A percentile compares a stretch with the other conserved stretches of the same genome.
Conservation (phyloP, 2,113 vertebrate species). For the Rousettus leschenaultii region DNA sequence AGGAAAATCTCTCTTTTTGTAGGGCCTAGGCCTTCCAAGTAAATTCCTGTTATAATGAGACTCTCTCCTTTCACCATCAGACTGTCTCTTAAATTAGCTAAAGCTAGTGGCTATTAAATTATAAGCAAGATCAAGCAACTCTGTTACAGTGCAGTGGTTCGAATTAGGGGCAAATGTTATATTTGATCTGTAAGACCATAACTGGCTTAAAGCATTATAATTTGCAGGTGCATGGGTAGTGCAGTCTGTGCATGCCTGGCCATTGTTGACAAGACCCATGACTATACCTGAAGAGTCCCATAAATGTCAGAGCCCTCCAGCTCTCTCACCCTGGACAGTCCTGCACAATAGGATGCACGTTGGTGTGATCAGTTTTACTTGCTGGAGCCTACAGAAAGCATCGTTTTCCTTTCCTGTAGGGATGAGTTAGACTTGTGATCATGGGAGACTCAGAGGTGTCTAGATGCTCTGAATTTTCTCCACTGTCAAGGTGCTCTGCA, state of each 20-base stretch:
- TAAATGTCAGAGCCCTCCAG: not conserved
- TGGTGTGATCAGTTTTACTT: not conserved
- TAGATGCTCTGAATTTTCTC: not conserved
- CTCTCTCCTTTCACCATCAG: not conserved
- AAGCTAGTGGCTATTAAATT: not conserved
- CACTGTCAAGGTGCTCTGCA: not conserved
- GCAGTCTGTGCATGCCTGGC: not conserved
- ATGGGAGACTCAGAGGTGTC: not conserved
- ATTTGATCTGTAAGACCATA: not conserved
- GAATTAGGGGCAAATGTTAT: not conserved
- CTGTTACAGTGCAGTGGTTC: not conserved
- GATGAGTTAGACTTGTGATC: not conserved
- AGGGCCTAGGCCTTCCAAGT: not conserved
- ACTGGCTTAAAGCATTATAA: not conserved
- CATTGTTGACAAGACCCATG: not conserved
- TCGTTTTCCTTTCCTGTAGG: not conserved
- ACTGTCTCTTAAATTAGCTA: not conserved
- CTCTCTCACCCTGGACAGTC: not conserved
- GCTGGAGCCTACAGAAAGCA: not conserved
- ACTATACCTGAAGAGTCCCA: not conserved
- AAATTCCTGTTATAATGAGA: not conserved
- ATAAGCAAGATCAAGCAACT: not conserved
- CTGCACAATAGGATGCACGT: not conserved
- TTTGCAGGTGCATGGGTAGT: not conserved
- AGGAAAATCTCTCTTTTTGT: constrained; percentile 10